Evolutionary conservation across 2,888 invertebrate species (phyloP).

Genomic region (Cephus runcator): DNA sequence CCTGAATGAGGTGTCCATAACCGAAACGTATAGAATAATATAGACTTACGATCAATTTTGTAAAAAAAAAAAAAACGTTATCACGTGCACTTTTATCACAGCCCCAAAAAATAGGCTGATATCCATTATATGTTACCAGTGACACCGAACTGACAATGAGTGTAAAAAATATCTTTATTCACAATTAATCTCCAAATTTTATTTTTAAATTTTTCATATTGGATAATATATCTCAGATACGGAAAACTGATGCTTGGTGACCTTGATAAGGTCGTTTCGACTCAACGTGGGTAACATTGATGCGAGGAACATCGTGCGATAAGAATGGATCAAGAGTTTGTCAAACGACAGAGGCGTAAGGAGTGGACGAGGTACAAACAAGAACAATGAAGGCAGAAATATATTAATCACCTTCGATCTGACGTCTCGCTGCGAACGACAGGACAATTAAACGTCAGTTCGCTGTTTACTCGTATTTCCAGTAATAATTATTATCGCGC

Average conservation of each 20-base stretch:
- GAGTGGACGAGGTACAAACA: not conserved
- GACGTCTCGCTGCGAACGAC: not conserved
- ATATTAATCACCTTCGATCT: not conserved
- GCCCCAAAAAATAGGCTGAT: not conserved
- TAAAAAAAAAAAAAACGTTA: not conserved
- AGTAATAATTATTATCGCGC: not conserved
- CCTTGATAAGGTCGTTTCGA: not conserved
- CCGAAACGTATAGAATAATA: not conserved
- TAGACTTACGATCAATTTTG: not conserved
- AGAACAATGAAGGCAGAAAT: slow-evolving; percentile 6
- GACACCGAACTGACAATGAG: too few relatives aligned
- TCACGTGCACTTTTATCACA: not conserved
- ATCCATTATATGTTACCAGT: not conserved
- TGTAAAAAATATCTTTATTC: not conserved
- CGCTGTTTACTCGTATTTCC: not conserved
- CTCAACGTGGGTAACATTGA: too few relatives aligned
- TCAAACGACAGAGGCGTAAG: not conserved
- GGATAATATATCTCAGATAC: not conserved
- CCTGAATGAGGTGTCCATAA: not conserved
- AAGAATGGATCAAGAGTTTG: not conserved
- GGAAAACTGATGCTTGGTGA: not conserved
- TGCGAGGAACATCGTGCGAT: not conserved
- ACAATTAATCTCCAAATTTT: not conserved
- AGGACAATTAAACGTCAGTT: not conserved
- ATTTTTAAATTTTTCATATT: not conserved